Base-by-base conservation (phyloP, 2,888 invertebrate genomes). In the Drosophila prolongata region DNA sequence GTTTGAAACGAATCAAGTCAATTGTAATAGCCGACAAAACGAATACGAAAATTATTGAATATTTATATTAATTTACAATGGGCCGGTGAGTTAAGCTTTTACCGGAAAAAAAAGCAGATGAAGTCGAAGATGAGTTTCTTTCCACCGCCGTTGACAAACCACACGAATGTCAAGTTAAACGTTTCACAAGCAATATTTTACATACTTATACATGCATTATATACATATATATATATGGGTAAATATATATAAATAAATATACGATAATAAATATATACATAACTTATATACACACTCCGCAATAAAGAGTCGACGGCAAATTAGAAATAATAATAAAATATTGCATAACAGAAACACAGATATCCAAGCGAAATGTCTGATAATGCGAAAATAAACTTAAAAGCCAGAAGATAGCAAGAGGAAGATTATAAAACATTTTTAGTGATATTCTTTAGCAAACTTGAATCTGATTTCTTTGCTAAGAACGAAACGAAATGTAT, bases 111-210 rank as follows among this genome's bases (percentile, higher is more conserved):
- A 49, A 49, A n/a, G 30, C 56, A 40, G 30, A 49, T 54, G 53
- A 37, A 24, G 19, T 47, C 24, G 42, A 42, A 64, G 47, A 62
- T 44, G 55, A 74, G 55, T 67, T 54, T 54, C 68, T 54, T 66
- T 66, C 66, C 62, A 57, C 56, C 64, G 54, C 53, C 65, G 13
- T 73, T 68, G 67, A 53, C 42, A 80, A 79, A 47, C 68, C 30
- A 75, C 80, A 68, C 84, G 66, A 82, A 79, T 83, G 88, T 88
- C 85, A 79, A 84, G 86, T 86, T 82, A 76, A 86, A 82, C 67
- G 80, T 85, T 85, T 89, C 85, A 84, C 76, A 86, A 89, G 85
- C 85, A 86, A 89, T 89, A 86, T 89, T 86, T 89, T 89, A 83
- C 80, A 83, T 76, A 71, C 72, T 62, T 71, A 72, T 66, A 66